phyloP scores from a whole-genome alignment of 2,113 vertebrate genomes.

The Boulengeromyrus knoepffleri region DNA sequence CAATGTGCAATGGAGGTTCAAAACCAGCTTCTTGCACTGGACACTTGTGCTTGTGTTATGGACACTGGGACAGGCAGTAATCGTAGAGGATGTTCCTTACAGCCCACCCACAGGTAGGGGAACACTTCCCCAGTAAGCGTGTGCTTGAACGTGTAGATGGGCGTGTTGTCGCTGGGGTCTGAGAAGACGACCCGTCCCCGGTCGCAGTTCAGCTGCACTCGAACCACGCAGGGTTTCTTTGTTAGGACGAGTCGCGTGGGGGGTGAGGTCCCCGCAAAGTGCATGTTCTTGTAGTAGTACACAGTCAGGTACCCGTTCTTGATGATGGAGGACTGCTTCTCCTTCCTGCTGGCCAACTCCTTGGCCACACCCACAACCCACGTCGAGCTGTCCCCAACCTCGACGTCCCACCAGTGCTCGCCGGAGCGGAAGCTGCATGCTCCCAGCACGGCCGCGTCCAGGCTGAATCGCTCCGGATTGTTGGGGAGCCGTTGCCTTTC shows the following conservation, averaged over 20 bases:
- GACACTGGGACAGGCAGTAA: constrained; percentile 39
- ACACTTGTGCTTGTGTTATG: constrained; percentile 17
- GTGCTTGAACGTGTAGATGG: constrained; percentile 58
- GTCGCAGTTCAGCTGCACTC: constrained; percentile 53
- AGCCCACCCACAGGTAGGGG: constrained; percentile 58
- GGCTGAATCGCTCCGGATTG: constrained; percentile 54
- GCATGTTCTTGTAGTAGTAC: constrained; percentile 57
- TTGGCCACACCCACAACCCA: constrained; percentile 56
- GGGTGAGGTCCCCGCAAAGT: constrained; percentile 55
- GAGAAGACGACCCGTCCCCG: constrained; percentile 47
- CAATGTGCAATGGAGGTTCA: background rate
- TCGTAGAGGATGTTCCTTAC: constrained; percentile 42
- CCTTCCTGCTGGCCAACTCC: constrained; percentile 44
- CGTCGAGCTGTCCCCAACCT: constrained; percentile 48
- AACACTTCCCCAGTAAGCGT: constrained; percentile 44
- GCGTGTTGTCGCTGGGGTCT: constrained; percentile 28
- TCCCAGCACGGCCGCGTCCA: constrained; percentile 49
- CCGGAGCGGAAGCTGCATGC: constrained; percentile 42
- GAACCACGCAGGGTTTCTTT: constrained; percentile 39
- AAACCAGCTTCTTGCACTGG: background rate
- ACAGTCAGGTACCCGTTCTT: constrained; percentile 54
- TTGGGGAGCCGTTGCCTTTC: constrained; percentile 47
- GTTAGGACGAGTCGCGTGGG: constrained; percentile 44
- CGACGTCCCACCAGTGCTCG: constrained; percentile 48
- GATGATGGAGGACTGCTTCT: constrained; percentile 48